Evolutionary conservation across 2,113 vertebrate species (phyloP).

Genomic region (Lagopus leucura): DNA sequence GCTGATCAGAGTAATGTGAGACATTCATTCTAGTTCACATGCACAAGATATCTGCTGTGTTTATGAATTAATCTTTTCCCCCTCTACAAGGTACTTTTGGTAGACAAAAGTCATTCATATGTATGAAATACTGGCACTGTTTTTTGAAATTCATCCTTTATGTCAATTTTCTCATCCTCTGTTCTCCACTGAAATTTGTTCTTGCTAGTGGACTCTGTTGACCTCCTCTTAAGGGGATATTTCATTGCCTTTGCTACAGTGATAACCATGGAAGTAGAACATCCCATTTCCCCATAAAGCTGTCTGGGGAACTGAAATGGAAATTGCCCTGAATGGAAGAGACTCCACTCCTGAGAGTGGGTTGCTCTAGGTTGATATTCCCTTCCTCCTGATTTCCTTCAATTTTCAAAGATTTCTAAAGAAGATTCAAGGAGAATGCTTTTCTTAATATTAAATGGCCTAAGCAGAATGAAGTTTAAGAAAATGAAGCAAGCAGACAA

Average conservation of each 20-base stretch:
- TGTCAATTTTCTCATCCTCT: conserved; percentile 2
- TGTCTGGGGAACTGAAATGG: conserved; percentile 45
- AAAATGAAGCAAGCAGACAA: not conserved
- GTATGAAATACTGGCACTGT: not conserved
- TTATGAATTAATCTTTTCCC: not conserved
- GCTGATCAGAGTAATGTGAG: not conserved
- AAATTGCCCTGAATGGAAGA: conserved; percentile 39
- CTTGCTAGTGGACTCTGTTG: conserved; percentile 1
- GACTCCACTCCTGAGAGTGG: conserved; percentile 27
- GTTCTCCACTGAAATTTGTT: not conserved
- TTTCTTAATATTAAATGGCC: not conserved
- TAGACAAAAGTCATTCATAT: not conserved
- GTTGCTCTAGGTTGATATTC: not conserved
- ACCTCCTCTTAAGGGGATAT: conserved; percentile 51
- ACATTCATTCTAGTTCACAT: not conserved
- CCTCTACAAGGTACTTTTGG: not conserved
- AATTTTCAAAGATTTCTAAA: not conserved
- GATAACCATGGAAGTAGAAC: conserved; percentile 64
- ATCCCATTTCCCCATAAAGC: conserved; percentile 58
- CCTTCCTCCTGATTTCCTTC: not conserved
- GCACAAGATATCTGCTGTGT: not conserved
- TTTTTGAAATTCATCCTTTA: not conserved
- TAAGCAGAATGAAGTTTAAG: not conserved
- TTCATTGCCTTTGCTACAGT: conserved; percentile 15
- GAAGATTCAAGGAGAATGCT: not conserved